Base-by-base conservation (phyloP, 2,113 vertebrate genomes). In the Planiliza haematocheilus region DNA sequence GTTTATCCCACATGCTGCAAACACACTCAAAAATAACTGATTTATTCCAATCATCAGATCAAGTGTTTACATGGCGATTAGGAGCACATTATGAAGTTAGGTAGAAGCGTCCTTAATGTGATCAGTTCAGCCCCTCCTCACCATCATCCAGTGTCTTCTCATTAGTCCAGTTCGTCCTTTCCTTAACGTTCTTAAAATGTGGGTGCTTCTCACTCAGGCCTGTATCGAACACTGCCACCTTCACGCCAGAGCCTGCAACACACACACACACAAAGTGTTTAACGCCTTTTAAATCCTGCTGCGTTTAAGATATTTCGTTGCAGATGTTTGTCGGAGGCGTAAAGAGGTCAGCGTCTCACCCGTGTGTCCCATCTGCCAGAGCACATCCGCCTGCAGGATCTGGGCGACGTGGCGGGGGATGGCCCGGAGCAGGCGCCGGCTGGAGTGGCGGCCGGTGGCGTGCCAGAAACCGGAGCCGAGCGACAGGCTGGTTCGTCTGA, bases 131-230 rank as follows among this genome's bases (percentile, higher is more conserved):
- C 9, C 46, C 39, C 7, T 52, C 7, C 85, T 92, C 79, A 99
- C 98, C 98, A 0, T 99, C 98, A 48, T 99, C 98, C 86, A 99
- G 94, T 0, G 97, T 99, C 82, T 98, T 97, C 83, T 99, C 98
- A 7, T 98, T 99, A 46, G 98, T 99, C 98, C 98, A 99, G 93
- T 99, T 99, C 82, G 97, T 99, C 82, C 98, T 94, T 80, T 99
- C 98, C 86, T 98, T 99, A 38, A 99, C 98, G 9, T 99, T 99
- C 90, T 97, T 99, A 89, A 99, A 99, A 85, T 99, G 98, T 7
- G 98, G 98, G 71, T 99, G 98, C 80, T 97, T 99, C 89, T 99
- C 97, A 21, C 97, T 99, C 48, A 99, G 92, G 48, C 98, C 98
- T 39, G 98, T 99, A 84, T 99, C 98, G 89, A 99, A 99, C 60